phyloP scores from a whole-genome alignment of 30 jellyfish, hydroid and myxozoan genomes.

The Sanderia malayensis region DNA sequence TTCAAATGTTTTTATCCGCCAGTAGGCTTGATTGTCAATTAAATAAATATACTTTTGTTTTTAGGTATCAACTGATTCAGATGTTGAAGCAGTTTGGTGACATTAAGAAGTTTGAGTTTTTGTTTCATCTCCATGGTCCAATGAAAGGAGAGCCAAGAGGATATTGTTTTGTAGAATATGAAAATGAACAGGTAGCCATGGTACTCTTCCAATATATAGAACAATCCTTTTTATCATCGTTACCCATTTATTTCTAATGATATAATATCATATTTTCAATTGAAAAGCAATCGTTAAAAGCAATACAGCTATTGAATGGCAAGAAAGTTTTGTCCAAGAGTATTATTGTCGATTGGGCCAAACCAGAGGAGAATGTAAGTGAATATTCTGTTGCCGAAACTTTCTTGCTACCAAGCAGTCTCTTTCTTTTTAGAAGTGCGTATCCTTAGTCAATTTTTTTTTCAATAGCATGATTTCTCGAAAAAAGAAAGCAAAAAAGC shows the following conservation, averaged over 20 bases:
- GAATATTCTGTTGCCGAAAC: too few relatives aligned
- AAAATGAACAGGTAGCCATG: slow-evolving; percentile 42
- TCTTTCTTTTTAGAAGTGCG: too few relatives aligned
- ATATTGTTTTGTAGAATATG: slow-evolving; percentile 73
- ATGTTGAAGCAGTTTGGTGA: slow-evolving; percentile 55
- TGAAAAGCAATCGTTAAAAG: slow-evolving; percentile 44
- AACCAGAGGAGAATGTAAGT: slow-evolving; percentile 24
- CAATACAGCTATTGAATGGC: slow-evolving; percentile 41
- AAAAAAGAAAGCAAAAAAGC: not conserved
- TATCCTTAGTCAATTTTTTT: too few relatives aligned
- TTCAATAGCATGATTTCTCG: not conserved
- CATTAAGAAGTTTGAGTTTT: slow-evolving; percentile 46
- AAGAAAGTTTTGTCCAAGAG: slow-evolving; percentile 21
- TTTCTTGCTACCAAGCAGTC: not conserved
- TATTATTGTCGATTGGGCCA: slow-evolving; percentile 61
- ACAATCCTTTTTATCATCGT: too few relatives aligned
- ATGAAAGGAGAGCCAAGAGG: slow-evolving; percentile 88
- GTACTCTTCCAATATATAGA: too few relatives aligned
- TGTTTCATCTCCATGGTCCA: slow-evolving; percentile 75
- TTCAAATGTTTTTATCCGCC: too few relatives aligned
- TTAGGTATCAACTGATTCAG: slow-evolving; percentile 71
- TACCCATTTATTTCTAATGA: too few relatives aligned
- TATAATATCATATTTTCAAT: too few relatives aligned
- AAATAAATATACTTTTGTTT: too few relatives aligned
- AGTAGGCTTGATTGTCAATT: too few relatives aligned